Base-by-base conservation (phyloP, 2,797 vertebrate species). In the Euphonia xanthogaster region DNA sequence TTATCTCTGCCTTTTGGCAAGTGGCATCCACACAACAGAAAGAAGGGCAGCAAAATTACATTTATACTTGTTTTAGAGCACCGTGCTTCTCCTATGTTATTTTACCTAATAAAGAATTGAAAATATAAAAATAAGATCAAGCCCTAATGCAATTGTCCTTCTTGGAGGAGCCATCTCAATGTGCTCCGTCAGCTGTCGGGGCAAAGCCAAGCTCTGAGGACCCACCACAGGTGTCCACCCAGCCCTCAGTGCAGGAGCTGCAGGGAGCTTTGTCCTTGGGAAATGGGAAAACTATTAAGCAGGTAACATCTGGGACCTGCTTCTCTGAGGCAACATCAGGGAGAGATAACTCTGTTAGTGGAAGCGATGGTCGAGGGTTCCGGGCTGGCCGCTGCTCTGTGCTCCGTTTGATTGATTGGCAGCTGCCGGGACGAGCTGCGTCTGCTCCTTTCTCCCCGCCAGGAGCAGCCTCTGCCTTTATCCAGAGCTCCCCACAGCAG, bases 221-320 rank as follows among this genome's bases (percentile, higher is more conserved):
- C 50, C 92, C 37, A 4, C 78, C 70, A 68, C 55, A 74, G 93
- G 86, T 80, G 77, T 87, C 86, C 11, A 0, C 53, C 73, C 4
- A 0, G 85, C 73, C 88, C 70, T 90, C 50, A 0, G 81, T 51
- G 74, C 62, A 53, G 75, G 90, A 96, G 58, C 92, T 90, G 87
- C 51, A 1, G 92, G 94, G 86, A 94, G 87, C 74, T 93, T 94
- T 95, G 93, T 96, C 90, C 93, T 97, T 95, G 91, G 88, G 75
- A 96, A 94, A 74, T 3, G 9, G 54, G 76, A 40, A 91, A 78
- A 94, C 96, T 78, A 91, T 94, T 91, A 94, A 95, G 55, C 54
- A 92, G 60, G 33, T 77, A 93, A 91, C 93, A 95, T 90, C 89
- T 93, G 91, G 78, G 85, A 94, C 85, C 75, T 72, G 75, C 65